Evolutionary conservation across 2,888 invertebrate genomes (phyloP), one percentile per base, ranked within the genome.

Genomic region (Amphimallon solstitiale): DNA sequence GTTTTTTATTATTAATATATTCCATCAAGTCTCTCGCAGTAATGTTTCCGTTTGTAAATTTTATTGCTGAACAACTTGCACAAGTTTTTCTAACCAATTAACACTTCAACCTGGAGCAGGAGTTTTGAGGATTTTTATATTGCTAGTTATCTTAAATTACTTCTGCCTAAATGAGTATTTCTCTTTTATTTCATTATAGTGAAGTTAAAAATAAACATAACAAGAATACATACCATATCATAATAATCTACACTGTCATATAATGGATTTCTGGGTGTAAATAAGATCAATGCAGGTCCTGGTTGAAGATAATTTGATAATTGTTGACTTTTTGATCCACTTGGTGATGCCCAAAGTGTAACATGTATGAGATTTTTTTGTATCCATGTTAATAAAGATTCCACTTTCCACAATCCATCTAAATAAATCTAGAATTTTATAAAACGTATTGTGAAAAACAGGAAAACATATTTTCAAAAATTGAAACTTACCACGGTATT

Each of bases 221-320:
- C 9, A 17, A 10, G 19, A n/a, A 7, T 40, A 19, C 23, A 85
- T 84, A 93, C 93, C 87, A 93, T 83, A 73, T 89, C 85, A 78
- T 90, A 92, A 74, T 89, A 87, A 52, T 91, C 90, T 73, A 88
- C 86, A 71, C 86, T 84, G 60, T 84, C 81, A 75, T 87, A 85
- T 40, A 92, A 82, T n/a, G 92, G 90, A 80, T 92, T 91, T 66
- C 89, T 84, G 5, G 93, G 92, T 0, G 93, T 92, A 75, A 94
- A 94, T 63, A 94, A 80, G 71, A 95, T 85, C 38, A 95, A 80
- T 45, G 90, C 87, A 1, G 94, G 92, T 61, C 89, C 90, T 37
- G 87, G 86, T 72, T 88, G 87, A 7, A 92, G 83, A 76, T 88
- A 88, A 71, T 85, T 85, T n/a, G 91, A 88, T 51, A 95, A 70